phyloP scores from a whole-genome alignment of 1,140 invertebrate species.

The Panulirus ornatus region DNA sequence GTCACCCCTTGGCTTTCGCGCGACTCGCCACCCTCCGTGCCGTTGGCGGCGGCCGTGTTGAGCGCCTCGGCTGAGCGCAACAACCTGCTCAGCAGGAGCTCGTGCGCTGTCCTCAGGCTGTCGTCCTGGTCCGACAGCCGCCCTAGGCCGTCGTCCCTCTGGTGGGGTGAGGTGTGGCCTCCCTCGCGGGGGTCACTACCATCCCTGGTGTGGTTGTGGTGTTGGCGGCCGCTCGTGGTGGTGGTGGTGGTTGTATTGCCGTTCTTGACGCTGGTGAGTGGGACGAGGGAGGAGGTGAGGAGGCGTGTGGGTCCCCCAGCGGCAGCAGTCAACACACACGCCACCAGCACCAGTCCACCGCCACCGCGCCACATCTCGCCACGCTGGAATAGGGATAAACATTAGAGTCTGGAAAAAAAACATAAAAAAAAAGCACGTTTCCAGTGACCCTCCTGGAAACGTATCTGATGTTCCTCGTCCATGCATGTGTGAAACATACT shows the following conservation, averaged over 20 bases:
- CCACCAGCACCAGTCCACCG: constrained; percentile 16
- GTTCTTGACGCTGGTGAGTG: neutral
- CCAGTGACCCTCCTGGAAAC: too few species aligned
- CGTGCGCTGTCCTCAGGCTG: neutral
- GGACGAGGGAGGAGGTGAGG: neutral
- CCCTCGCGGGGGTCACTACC: neutral
- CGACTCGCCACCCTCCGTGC: too few species aligned
- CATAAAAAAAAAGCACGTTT: too few species aligned
- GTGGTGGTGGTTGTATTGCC: neutral
- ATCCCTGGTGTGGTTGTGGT: neutral
- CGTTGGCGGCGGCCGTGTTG: neutral
- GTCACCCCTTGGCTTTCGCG: neutral
- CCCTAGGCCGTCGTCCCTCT: neutral
- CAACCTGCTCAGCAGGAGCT: neutral
- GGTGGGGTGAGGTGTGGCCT: neutral
- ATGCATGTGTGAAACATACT: too few species aligned
- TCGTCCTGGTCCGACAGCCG: neutral
- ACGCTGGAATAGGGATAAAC: neutral
- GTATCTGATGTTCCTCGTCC: too few species aligned
- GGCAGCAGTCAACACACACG: constrained; percentile 11
- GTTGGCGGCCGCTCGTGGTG: neutral
- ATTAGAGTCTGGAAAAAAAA: neutral
- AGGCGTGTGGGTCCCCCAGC: neutral
- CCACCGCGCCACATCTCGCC: constrained; percentile 3
- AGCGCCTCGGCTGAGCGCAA: neutral